Conservation (phyloP, 1,140 invertebrate genomes). For the Aradophagus sp. region DNA sequence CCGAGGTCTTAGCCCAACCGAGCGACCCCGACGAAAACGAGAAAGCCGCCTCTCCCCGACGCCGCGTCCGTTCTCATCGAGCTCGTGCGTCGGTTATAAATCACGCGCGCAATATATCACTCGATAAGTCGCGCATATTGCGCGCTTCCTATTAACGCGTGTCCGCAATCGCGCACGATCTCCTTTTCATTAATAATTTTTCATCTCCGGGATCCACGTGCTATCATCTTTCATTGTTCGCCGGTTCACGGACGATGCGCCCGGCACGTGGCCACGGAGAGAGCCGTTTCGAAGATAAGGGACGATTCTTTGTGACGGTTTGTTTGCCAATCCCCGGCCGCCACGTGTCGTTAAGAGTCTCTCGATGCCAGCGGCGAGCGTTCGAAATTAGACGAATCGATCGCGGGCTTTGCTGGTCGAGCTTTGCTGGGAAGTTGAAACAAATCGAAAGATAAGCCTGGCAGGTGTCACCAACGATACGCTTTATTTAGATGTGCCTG, state of each 20-base stretch:
- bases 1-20: too few relatives aligned
- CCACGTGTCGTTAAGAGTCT: constrained; percentile 41
- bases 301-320: constrained; percentile 32
- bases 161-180: constrained; percentile 40
- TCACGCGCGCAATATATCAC: constrained; percentile 43
- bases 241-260: constrained; percentile 17
- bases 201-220: constrained; percentile 25
- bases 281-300: constrained; percentile 27
- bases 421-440: too few relatives aligned
- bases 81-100: constrained; percentile 12
- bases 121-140: constrained; percentile 43
- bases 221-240: constrained; percentile 39
- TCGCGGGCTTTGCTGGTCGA: constrained; percentile 11
- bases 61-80: constrained; percentile 23
- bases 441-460: too few relatives aligned
- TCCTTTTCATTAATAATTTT: constrained; percentile 46
- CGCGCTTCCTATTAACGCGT: constrained; percentile 41
- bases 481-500: too few relatives aligned
- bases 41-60: too few relatives aligned
- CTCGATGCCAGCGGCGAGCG: constrained; percentile 38
- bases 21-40: too few relatives aligned
- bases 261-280: constrained; percentile 28
- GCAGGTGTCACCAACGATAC: too few relatives aligned
- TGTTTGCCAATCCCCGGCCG: constrained; percentile 37
- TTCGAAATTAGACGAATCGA: constrained; percentile 31